phyloP scores from a whole-genome alignment of 2,113 vertebrate genomes.

The Sturnus vulgaris region DNA sequence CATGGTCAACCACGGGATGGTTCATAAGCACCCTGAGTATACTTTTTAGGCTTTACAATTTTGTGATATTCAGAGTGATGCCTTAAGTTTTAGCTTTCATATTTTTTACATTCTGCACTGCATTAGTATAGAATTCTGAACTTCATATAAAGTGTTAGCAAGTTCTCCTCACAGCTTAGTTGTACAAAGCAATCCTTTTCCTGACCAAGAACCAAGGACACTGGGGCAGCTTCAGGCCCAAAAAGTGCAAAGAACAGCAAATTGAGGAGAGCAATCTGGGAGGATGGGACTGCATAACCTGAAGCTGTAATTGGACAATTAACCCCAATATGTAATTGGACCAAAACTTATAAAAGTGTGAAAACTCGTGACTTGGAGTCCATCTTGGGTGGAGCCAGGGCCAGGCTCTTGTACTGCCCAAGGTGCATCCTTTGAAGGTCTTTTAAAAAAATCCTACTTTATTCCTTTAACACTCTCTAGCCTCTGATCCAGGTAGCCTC shows the following conservation, averaged over 20 bases:
- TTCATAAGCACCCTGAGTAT: neutral
- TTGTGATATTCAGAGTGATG: neutral
- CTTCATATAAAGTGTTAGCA: neutral
- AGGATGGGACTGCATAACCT: no score
- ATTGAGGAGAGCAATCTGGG: no score
- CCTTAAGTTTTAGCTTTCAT: neutral
- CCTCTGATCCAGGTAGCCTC: neutral
- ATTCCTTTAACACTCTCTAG: neutral
- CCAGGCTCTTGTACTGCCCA: neutral
- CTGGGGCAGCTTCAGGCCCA: no score
- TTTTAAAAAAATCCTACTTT: neutral
- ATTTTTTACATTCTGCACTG: neutral
- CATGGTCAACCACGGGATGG: neutral
- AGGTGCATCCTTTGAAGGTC: neutral
- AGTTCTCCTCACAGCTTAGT: neutral
- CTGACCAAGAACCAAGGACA: no score
- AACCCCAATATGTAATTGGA: no score
- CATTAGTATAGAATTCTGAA: neutral
- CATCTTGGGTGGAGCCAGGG: rapidly evolving
- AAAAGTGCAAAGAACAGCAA: no score
- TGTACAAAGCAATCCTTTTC: neutral
- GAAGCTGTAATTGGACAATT: no score
- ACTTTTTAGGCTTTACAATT: neutral
- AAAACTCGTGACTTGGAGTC: rapidly evolving
- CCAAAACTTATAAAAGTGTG: neutral